Percentiles rank a stretch among this genome's conserved stretches.
phyloP scores from a whole-genome alignment of 2,888 invertebrate genomes.

The Acleris laterana region DNA sequence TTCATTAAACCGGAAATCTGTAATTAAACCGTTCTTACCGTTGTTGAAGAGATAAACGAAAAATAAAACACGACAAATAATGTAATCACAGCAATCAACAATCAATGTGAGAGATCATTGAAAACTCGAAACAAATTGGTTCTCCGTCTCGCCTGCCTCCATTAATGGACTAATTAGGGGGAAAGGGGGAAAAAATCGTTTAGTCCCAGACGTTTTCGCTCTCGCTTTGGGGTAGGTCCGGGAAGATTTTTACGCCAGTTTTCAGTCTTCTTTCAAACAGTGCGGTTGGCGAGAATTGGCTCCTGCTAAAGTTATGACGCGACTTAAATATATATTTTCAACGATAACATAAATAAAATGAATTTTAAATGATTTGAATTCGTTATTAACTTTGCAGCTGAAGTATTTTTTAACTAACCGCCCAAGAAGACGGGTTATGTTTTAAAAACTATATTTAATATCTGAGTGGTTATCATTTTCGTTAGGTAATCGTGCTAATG shows the following conservation, averaged over 20 bases:
- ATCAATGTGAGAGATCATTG: constrained; percentile 12
- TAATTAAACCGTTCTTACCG: not conserved
- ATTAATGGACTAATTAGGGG: constrained; percentile 79
- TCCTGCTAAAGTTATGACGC: constrained; percentile 7
- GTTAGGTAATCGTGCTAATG: no score
- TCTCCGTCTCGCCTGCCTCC: constrained; percentile 46
- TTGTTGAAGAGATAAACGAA: not conserved
- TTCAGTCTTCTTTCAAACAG: constrained; percentile 66
- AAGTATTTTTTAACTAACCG: no score
- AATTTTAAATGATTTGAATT: not conserved
- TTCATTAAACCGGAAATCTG: no score
- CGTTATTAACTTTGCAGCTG: no score
- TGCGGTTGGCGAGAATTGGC: constrained; percentile 55
- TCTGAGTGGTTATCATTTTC: no score
- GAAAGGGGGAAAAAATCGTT: constrained; percentile 51
- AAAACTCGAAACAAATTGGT: constrained; percentile 16
- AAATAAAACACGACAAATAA: constrained; percentile 7
- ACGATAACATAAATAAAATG: not conserved
- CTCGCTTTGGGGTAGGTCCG: constrained; percentile 74
- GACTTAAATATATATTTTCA: not conserved
- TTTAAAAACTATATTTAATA: no score
- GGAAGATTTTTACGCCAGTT: constrained; percentile 82
- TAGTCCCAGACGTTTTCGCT: constrained; percentile 45
- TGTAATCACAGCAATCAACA: constrained; percentile 16
- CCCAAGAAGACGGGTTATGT: no score